A percentile compares a stretch with the other conserved stretches of the same genome.
Evolutionary conservation across 1,140 invertebrate species (phyloP).

Genomic region (Pogonognathellus flavescens): DNA sequence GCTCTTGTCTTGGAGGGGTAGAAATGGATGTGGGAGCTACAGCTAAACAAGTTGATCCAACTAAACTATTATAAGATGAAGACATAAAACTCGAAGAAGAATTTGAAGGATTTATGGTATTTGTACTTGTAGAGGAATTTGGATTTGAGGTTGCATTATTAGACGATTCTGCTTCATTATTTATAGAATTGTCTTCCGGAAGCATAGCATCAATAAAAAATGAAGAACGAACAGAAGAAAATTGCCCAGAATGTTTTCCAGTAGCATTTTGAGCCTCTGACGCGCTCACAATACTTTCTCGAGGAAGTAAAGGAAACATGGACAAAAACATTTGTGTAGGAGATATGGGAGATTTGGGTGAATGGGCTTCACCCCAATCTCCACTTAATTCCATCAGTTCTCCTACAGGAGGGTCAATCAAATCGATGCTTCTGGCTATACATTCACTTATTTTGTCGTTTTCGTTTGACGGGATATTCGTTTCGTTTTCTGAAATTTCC

Average conservation of each 20-base stretch:
- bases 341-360: conserved; percentile 65
- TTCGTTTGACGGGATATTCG: not conserved
- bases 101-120: not conserved
- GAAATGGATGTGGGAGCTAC: not conserved
- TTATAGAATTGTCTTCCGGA: conserved; percentile 57
- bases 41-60: conserved; percentile 24
- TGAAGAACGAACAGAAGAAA: conserved; percentile 51
- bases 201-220: conserved; percentile 66
- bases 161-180: not conserved
- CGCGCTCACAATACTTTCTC: conserved; percentile 53
- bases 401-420: conserved; percentile 61
- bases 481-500: conserved; percentile 27
- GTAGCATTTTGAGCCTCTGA: conserved; percentile 18
- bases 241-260: conserved; percentile 28
- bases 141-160: not conserved
- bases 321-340: conserved; percentile 66
- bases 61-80: conserved; percentile 33
- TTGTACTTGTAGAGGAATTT: not conserved
- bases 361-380: conserved; percentile 59
- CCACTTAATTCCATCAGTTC: conserved; percentile 65
- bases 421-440: conserved; percentile 65
- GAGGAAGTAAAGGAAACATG: conserved; percentile 64
- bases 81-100: conserved; percentile 10
- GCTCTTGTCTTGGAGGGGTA: not conserved
- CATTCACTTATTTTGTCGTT: conserved; percentile 66